These are phyloP conservation scores for Vipera latastei DNA, from an alignment of 2,797 vertebrate genomes.

Conservation along the genomic window DNA sequence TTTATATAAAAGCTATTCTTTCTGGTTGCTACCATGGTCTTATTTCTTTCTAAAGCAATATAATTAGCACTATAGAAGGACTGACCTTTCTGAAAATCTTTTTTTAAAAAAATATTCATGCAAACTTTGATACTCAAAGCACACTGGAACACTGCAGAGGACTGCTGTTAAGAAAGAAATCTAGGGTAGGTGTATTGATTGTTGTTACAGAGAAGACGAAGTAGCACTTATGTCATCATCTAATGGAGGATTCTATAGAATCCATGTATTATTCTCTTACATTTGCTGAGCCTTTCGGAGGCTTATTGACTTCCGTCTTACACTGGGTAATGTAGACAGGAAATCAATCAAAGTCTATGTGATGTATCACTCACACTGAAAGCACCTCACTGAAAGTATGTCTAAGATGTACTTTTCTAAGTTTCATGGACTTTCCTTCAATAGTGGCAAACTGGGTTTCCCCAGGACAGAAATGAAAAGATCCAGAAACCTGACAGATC, in stretches of 20 bases:
- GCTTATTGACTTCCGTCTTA: background rate
- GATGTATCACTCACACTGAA: background rate
- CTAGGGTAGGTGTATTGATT: background rate
- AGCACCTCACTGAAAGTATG: background rate
- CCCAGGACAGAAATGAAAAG: background rate
- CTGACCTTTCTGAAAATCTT: constrained; percentile 74
- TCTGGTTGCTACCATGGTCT: constrained; percentile 60
- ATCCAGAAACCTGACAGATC: background rate
- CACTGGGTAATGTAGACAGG: background rate
- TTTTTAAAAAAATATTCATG: constrained; percentile 72
- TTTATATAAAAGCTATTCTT: constrained; percentile 29
- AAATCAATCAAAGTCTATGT: background rate
- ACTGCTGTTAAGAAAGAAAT: background rate
- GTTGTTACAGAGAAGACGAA: background rate
- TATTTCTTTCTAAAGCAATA: constrained; percentile 68
- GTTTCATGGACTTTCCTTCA: background rate
- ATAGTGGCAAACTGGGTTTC: background rate
- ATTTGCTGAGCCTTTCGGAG: background rate
- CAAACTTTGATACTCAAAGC: constrained; percentile 55
- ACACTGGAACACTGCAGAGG: background rate
- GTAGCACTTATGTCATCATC: accelerated
- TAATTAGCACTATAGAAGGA: constrained; percentile 72
- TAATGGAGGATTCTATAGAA: background rate
- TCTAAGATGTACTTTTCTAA: background rate
- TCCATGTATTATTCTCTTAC: background rate